Base-by-base conservation (phyloP, 1,140 invertebrate genomes). In the Hyles vespertilio region DNA sequence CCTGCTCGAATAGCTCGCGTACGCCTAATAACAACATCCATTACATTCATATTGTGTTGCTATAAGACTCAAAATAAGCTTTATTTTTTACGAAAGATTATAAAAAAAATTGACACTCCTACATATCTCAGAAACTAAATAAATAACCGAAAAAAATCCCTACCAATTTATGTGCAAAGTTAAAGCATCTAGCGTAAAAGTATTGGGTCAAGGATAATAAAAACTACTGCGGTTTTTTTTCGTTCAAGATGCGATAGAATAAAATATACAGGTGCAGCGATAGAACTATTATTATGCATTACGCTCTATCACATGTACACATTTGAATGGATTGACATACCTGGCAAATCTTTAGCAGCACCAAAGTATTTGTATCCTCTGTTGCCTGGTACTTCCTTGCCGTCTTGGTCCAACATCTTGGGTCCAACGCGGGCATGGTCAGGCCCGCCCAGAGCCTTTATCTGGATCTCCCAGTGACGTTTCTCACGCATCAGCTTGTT, bases 361-460 rank as follows among this genome's bases (percentile, higher is more conserved):
- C 98, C 99, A 90, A 99, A 99, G 90, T 99, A 99, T 90, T 99
- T 99, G 81, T 99, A 99, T 0, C 99, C 98, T 74, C 97, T 92
- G 89, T 98, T 99, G 36, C 98, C 98, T 0, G 98, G 97, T 0
- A 99, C 98, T 91, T 99, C 99, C 78, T 97, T 95, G 1, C 97
- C 97, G 89, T 99, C 97, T 70, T 97, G 95, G 87, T 99, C 98
- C 58, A 99, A 92, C 95, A 99, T 98, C 69, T 95, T 94, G 0
- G 98, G 97, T 0, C 97, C 97, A 70, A 96, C 93, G 74, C 95
- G 93, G 40, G 94, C 92, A 89, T 99, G 99, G 85, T 99, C 98
- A 2, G 96, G 95, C 0, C 99, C 99, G 12, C 98, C 98, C 1
- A 99, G 90, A 66, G 98, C 94, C 69, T 95, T 94, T 58, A 99